Conservation (phyloP, 2,113 vertebrate genomes). For the Triplophysa tibetana region DNA sequence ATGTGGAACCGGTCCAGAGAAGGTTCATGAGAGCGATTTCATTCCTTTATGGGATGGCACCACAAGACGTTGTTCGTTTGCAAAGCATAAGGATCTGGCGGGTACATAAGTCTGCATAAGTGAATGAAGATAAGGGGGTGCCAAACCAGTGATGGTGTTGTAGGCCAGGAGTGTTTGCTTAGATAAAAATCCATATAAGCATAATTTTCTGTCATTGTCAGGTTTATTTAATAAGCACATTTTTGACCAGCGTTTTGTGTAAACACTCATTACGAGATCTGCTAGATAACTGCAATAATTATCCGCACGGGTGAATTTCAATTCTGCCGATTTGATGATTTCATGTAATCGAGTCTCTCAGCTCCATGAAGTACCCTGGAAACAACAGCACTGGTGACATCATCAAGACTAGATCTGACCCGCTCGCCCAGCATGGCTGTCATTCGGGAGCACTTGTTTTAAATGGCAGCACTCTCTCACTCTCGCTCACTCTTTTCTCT, state of each 20-base stretch:
- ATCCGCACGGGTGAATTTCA: background rate
- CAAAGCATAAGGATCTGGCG: too few relatives aligned
- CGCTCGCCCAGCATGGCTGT: slow-evolving; percentile 7
- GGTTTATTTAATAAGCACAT: too few relatives aligned
- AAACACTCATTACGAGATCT: background rate
- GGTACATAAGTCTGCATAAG: too few relatives aligned
- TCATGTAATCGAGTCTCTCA: background rate
- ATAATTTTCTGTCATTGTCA: too few relatives aligned
- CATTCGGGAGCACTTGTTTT: slow-evolving; percentile 29
- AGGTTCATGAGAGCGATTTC: too few relatives aligned
- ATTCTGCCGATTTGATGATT: background rate
- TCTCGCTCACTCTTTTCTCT: slow-evolving; percentile 23
- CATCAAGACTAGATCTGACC: slow-evolving; percentile 20
- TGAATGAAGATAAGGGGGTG: too few relatives aligned
- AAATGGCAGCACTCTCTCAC: slow-evolving; percentile 34
- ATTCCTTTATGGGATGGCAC: too few relatives aligned
- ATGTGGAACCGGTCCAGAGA: too few relatives aligned
- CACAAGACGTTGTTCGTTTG: too few relatives aligned
- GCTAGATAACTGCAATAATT: slow-evolving; percentile 4
- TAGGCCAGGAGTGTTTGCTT: too few relatives aligned
- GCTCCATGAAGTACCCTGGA: slow-evolving; percentile 21
- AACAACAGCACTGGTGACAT: slow-evolving; percentile 21
- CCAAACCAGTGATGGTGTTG: too few relatives aligned
- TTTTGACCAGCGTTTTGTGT: background rate
- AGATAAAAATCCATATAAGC: too few relatives aligned